Conservation (phyloP, 1,140 invertebrate species). For the Drosophila prosaltans region DNA sequence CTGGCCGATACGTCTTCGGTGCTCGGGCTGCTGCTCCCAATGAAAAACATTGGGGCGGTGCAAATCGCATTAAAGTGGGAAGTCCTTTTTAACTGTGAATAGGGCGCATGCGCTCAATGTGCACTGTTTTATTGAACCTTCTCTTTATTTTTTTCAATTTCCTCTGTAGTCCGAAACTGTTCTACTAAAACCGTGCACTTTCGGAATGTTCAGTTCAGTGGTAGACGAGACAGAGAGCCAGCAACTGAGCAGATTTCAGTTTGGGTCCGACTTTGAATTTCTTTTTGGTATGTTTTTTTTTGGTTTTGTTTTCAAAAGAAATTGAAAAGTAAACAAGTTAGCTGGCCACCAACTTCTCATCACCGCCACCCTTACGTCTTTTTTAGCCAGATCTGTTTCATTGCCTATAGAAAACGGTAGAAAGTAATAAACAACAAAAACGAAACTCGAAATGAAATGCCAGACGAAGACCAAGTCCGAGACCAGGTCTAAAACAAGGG, state of each 20-base stretch:
- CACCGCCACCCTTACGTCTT: neutral
- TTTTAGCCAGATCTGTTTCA: slow-evolving; percentile 1
- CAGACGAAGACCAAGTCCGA: slow-evolving; percentile 38
- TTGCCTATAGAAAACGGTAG: slow-evolving; percentile 5
- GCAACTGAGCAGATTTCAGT: slow-evolving; percentile 38
- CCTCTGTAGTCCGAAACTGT: slow-evolving; percentile 32
- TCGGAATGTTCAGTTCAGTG: slow-evolving; percentile 70
- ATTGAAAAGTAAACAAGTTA: slow-evolving; percentile 61
- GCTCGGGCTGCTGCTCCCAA: slow-evolving; percentile 56
- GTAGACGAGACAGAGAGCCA: slow-evolving; percentile 41
- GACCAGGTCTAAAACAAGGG: slow-evolving; percentile 52
- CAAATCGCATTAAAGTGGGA: slow-evolving; percentile 48
- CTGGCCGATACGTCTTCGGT: neutral
- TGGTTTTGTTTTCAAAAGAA: slow-evolving; percentile 21
- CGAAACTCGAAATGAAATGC: slow-evolving; percentile 25
- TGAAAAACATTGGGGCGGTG: slow-evolving; percentile 69
- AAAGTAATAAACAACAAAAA: slow-evolving; percentile 33
- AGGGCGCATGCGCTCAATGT: slow-evolving; percentile 29
- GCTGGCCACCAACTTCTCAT: slow-evolving; percentile 4
- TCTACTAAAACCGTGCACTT: slow-evolving; percentile 69
- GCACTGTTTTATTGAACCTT: neutral
- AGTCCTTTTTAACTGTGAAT: slow-evolving; percentile 40
- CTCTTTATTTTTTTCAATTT: slow-evolving; percentile 2
- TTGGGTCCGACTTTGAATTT: neutral
- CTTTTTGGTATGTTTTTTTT: neutral